Evolutionary conservation across 2,113 vertebrate genomes (phyloP).

Genomic region (Tetraodon nigroviridis): DNA sequence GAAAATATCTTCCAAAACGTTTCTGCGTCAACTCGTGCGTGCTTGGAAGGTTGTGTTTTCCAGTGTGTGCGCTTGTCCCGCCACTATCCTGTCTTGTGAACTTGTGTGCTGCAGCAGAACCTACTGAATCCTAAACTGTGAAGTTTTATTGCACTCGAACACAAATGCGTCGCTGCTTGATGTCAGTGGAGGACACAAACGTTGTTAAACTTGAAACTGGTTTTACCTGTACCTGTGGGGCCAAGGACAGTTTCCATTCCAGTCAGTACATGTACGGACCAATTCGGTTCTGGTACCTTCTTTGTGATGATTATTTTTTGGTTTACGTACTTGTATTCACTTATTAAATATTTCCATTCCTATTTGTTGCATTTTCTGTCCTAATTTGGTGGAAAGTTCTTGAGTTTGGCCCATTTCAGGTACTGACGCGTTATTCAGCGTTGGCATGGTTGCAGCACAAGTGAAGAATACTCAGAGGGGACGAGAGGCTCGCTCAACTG

Average conservation of each 20-base stretch:
- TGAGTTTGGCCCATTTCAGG: too few species aligned
- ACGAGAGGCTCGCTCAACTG: background rate
- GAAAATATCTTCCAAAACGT: slow-evolving; percentile 35
- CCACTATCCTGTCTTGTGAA: slow-evolving; percentile 28
- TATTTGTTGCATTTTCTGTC: background rate
- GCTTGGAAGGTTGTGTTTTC: slow-evolving; percentile 16
- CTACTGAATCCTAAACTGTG: slow-evolving; percentile 57
- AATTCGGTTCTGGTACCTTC: slow-evolving; percentile 26
- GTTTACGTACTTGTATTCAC: background rate
- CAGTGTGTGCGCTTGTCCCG: slow-evolving; percentile 17
- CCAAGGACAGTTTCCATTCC: slow-evolving; percentile 26
- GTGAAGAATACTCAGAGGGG: too few species aligned
- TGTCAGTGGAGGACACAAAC: slow-evolving; percentile 39
- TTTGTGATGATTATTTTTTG: slow-evolving; percentile 25
- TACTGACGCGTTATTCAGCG: too few species aligned
- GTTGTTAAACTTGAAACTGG: slow-evolving; percentile 45
- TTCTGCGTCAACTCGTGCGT: slow-evolving; percentile 3
- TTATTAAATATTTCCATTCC: slow-evolving; percentile 47
- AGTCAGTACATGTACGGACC: slow-evolving; percentile 39
- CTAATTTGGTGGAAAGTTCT: too few species aligned
- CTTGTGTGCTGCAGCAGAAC: slow-evolving; percentile 33
- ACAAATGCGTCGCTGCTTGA: slow-evolving; percentile 44
- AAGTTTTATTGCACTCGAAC: slow-evolving; percentile 53
- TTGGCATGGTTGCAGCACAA: too few species aligned
- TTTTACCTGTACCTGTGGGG: slow-evolving; percentile 22